A percentile compares a stretch with the other conserved stretches of the same genome.
Conservation (phyloP, 2,113 vertebrate genomes). For the Psilopsiagon aurifrons region DNA sequence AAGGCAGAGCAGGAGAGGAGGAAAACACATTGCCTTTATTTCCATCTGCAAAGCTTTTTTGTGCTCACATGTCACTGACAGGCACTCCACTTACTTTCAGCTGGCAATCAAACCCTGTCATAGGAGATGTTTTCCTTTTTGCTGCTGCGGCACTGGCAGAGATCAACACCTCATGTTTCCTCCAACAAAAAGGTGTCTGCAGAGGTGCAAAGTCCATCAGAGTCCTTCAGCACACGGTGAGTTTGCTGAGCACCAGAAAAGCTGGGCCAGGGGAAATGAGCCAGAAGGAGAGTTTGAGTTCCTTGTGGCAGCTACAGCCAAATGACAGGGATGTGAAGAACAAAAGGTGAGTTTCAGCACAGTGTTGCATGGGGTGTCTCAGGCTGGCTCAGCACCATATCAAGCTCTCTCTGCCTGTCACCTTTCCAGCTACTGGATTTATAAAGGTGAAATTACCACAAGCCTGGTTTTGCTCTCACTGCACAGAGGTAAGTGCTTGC, state of each 20-base stretch:
- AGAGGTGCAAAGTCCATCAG: not conserved
- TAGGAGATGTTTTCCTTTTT: not conserved
- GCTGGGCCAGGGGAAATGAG: conserved; percentile 4
- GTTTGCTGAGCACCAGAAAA: conserved; percentile 34
- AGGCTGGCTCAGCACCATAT: not conserved
- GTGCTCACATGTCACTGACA: conserved; percentile 33
- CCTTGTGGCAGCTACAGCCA: not conserved
- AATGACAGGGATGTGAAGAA: not conserved
- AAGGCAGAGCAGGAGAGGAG: not conserved
- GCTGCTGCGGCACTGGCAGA: not conserved
- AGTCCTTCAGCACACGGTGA: accelerated
- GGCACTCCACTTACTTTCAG: conserved; percentile 20
- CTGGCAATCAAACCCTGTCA: conserved; percentile 3
- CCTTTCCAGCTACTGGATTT: not conserved
- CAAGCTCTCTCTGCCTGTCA: not conserved
- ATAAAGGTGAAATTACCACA: not conserved
- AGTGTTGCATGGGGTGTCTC: not conserved
- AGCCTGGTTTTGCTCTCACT: not conserved
- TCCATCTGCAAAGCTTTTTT: conserved; percentile 44
- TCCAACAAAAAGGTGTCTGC: conserved; percentile 7
- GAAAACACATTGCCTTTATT: conserved; percentile 28
- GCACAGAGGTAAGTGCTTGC: not conserved
- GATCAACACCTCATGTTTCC: not conserved
- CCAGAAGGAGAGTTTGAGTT: not conserved
- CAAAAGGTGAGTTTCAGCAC: conserved; percentile 5